These are phyloP conservation scores for Sepioteuthis lessoniana DNA, from an alignment of 2,888 invertebrate species.

Conservation along the genomic window DNA sequence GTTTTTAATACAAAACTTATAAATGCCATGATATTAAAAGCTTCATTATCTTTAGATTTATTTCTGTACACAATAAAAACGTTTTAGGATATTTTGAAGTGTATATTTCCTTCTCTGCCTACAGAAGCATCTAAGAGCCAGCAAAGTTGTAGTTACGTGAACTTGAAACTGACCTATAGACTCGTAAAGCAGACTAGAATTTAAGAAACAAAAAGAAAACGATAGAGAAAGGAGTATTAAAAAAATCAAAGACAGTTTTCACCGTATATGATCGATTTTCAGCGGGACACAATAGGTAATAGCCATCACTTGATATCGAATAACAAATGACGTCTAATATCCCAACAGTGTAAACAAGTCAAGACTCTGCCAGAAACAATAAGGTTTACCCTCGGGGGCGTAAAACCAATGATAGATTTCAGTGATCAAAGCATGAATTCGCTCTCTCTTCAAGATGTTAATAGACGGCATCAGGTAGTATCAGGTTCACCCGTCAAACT, in stretches of 20 bases:
- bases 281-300: background rate
- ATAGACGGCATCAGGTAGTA: background rate
- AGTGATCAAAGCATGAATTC: conserved; percentile 19
- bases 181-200: background rate
- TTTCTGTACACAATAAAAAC: too few relatives aligned
- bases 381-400: background rate
- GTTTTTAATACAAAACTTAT: too few relatives aligned
- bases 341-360: background rate
- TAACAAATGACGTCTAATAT: conserved; percentile 33
- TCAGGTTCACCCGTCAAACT: background rate
- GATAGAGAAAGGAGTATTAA: background rate
- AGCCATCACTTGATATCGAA: background rate
- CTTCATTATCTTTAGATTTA: background rate
- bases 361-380: conserved; percentile 6
- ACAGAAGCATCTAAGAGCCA: background rate
- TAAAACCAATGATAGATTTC: background rate
- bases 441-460: background rate
- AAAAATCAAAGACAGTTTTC: background rate
- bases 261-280: background rate
- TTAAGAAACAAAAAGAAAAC: background rate
- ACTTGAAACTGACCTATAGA: background rate
- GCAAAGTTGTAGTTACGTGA: background rate
- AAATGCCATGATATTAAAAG: background rate
- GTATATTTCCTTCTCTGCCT: background rate
- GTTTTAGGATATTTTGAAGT: background rate